phyloP scores from a whole-genome alignment of 2,797 vertebrate genomes.

The Odontamblyopus rebecca region DNA sequence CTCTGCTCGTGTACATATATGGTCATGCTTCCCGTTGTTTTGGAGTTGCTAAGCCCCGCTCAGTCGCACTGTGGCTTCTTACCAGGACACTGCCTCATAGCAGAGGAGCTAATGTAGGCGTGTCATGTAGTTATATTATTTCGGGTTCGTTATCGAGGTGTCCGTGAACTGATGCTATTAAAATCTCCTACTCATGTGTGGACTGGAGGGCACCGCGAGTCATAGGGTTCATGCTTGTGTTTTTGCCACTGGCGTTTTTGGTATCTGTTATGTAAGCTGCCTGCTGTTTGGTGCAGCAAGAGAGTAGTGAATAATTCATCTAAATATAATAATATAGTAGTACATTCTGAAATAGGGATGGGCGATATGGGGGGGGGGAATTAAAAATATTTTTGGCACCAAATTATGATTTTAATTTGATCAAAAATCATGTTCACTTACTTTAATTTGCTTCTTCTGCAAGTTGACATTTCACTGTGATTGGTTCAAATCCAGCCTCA shows the following conservation, averaged over 20 bases:
- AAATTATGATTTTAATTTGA: too few relatives aligned
- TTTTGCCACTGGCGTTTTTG: slow-evolving; percentile 58
- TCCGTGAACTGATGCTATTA: neutral
- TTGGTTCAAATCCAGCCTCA: too few relatives aligned
- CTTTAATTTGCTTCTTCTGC: too few relatives aligned
- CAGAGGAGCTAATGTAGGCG: slow-evolving; percentile 32
- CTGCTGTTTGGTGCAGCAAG: slow-evolving; percentile 63
- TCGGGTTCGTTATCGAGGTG: slow-evolving; percentile 31
- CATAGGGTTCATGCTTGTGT: slow-evolving; percentile 57
- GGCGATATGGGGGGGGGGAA: too few relatives aligned
- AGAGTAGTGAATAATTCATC: slow-evolving; percentile 55
- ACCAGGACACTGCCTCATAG: slow-evolving; percentile 36
- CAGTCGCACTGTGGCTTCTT: slow-evolving; percentile 21
- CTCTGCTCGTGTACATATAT: slow-evolving; percentile 57
- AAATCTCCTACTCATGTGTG: slow-evolving; percentile 51
- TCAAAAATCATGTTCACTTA: too few relatives aligned
- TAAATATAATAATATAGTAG: slow-evolving; percentile 25
- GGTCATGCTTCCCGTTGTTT: slow-evolving; percentile 39
- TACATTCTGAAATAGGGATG: too few relatives aligned
- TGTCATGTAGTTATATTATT: slow-evolving; percentile 27
- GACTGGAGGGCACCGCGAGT: slow-evolving; percentile 42
- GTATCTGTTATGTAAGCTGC: slow-evolving; percentile 63
- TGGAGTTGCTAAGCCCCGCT: slow-evolving; percentile 39
- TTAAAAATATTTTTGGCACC: too few relatives aligned
- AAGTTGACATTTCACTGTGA: too few relatives aligned